Evolutionary conservation across 2,888 invertebrate species (phyloP), one percentile per base, ranked within the genome.

Genomic region (Cepaea hortensis): DNA sequence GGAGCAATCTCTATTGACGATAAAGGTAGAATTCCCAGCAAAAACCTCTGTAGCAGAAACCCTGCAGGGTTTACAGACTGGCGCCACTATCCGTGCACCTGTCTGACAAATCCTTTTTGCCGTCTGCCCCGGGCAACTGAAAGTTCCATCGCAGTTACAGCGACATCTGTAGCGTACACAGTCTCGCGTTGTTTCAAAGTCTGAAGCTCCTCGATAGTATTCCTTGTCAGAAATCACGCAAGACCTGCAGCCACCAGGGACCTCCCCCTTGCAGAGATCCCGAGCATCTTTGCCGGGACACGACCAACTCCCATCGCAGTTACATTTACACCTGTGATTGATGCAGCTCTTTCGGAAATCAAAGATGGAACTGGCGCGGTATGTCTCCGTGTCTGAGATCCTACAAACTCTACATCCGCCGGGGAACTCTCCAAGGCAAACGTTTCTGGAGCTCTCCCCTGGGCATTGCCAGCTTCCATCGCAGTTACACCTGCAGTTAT

Each of bases 401-500:
- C 86, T 86, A 86, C 92, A 92, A 73, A 86, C 89, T 48, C 88
- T 86, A 73, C 92, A 92, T 0, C 87, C 88, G n/a, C 88, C 89
- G 0, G 84, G 87, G 6, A 83, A 85, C 81, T 89, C 88, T 35
- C 88, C 89, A 15, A 88, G 79, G 83, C 89, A 92, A 46, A 89
- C 90, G 76, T 92, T 87, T 4, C 90, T 90, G 11, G 91, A 91
- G 46, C 88, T 88, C 50, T 91, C 90, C 48, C 89, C 90, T 9
- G 91, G 91, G 81, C 93, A 93, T 5, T 91, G 84, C 92, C 92
- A 92, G 18, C 90, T 88, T 3, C 93, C 93, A 75, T 92, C 91
- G 88, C 93, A 93, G 77, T 91, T 90, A 87, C 92, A 93, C 23
- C 84, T 85, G 77, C 93, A 93, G 11, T 88, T 80, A 77, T 92